Conservation (phyloP, 2,888 invertebrate species). For the Apeira syringaria region DNA sequence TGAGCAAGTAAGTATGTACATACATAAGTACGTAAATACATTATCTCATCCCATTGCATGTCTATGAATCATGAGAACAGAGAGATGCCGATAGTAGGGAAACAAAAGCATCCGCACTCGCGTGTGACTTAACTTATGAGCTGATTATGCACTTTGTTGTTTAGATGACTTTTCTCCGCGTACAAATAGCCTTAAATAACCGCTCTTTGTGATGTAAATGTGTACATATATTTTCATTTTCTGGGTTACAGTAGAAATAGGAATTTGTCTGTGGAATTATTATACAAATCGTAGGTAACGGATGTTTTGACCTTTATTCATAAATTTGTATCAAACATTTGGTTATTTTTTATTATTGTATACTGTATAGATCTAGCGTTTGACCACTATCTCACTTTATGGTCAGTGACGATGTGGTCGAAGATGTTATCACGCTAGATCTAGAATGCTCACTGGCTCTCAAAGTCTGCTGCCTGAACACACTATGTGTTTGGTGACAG, state of each 20-base stretch:
- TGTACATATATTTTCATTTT: slow-evolving; percentile 48
- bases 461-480: too few species aligned
- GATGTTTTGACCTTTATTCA: slow-evolving; percentile 13
- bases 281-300: slow-evolving; percentile 13
- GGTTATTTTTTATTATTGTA: too few species aligned
- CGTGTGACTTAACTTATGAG: slow-evolving; percentile 51
- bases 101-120: slow-evolving; percentile 34
- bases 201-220: slow-evolving; percentile 61
- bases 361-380: too few species aligned
- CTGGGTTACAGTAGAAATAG: slow-evolving; percentile 36
- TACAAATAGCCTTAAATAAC: slow-evolving; percentile 63
- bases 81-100: slow-evolving; percentile 36
- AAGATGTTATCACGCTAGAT: too few species aligned
- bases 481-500: too few species aligned
- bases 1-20: slow-evolving; percentile 1
- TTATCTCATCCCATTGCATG: slow-evolving; percentile 14
- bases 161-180: slow-evolving; percentile 53
- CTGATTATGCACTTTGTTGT: slow-evolving; percentile 66
- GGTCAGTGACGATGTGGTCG: too few species aligned
- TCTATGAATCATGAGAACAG: slow-evolving; percentile 19
- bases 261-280: slow-evolving; percentile 21
- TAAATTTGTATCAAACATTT: too few species aligned
- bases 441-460: too few species aligned
- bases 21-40: slow-evolving; percentile 6
- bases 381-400: too few species aligned